Base-by-base conservation (phyloP, 2,113 vertebrate species). In the Chaetura pelagica region DNA sequence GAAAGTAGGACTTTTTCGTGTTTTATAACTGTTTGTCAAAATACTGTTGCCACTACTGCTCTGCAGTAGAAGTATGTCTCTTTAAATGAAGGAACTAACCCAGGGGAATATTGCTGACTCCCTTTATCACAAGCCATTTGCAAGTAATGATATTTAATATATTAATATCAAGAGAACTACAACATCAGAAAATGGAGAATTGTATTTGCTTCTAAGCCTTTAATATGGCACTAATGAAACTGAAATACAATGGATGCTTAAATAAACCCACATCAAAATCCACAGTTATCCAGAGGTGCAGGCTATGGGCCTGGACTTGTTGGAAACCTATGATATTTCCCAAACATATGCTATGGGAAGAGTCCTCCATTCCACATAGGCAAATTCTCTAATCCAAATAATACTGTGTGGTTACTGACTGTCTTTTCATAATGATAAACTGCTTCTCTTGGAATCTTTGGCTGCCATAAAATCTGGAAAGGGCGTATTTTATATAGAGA, bases 11-110 rank as follows among this genome's bases (percentile, higher is more conserved):
- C 52, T 69, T 97, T 96, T 94, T 96, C 91, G 94, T 94, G 86
- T 83, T 98, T 98, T 97, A 97, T 95, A 96, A 96, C 67, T 97
- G 96, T 97, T 98, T 98, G 94, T 96, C 94, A 96, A 97, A 97
- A 94, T 80, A 59, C 84, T 93, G 46, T 51, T 96, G 77, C 85
- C 82, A 14, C 62, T 92, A 83, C 84, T 32, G 13, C 64, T 96
- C 66, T 96, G 78, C 76, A 91, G 58, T 55, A 93, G 95, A 95
- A 94, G 55, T 40, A 44, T 77, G 51, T 74, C 91, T 95, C 93
- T 96, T 97, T 96, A 96, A 96, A 97, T 2, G 42, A 92, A 96
- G 71, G 89, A 77, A 92, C 26, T 27, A 76, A 93, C 91, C 80
- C 80, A 52, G 54, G 40, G 66, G 66, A 96, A 85, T 88, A 96